phyloP scores from a whole-genome alignment of 2,113 vertebrate genomes.

The Boleophthalmus pectinirostris region DNA sequence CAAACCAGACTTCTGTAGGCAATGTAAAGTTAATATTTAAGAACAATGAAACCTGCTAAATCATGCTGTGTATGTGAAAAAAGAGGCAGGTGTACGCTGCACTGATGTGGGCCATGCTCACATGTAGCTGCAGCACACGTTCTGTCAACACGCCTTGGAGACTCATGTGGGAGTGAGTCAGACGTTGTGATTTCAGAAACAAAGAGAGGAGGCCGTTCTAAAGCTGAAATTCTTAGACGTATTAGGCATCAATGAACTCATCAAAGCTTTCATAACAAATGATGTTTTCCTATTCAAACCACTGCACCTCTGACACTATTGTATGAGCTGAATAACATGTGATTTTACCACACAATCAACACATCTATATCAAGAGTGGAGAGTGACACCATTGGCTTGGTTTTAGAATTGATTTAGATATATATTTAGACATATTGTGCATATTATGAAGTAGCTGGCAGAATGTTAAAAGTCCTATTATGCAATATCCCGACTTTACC shows the following conservation, averaged over 20 bases:
- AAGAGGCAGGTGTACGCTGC: constrained; percentile 56
- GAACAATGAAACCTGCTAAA: background rate
- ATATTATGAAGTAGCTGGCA: background rate
- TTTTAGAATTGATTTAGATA: background rate
- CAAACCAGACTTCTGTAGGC: background rate
- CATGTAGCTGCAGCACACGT: constrained; percentile 57
- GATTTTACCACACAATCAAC: background rate
- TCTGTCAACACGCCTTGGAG: constrained; percentile 51
- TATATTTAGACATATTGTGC: background rate
- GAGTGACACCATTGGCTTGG: background rate
- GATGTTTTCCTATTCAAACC: constrained; percentile 13
- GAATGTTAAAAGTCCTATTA: background rate
- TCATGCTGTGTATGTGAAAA: constrained; percentile 11
- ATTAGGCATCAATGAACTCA: constrained; percentile 51
- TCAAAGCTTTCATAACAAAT: constrained; percentile 43
- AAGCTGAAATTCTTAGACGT: constrained; percentile 54
- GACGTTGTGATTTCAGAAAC: constrained; percentile 54
- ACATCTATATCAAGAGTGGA: background rate
- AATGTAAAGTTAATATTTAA: background rate
- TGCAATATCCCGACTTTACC: background rate
- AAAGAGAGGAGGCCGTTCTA: constrained; percentile 19
- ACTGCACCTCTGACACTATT: background rate
- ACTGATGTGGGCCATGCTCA: constrained; percentile 54
- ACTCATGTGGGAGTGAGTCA: constrained; percentile 59
- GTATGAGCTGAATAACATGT: background rate